Percentiles rank a stretch among this genome's conserved stretches.
These are phyloP conservation scores for Garrulus glandarius DNA, from an alignment of 2,797 vertebrate species.

Conservation along the genomic window DNA sequence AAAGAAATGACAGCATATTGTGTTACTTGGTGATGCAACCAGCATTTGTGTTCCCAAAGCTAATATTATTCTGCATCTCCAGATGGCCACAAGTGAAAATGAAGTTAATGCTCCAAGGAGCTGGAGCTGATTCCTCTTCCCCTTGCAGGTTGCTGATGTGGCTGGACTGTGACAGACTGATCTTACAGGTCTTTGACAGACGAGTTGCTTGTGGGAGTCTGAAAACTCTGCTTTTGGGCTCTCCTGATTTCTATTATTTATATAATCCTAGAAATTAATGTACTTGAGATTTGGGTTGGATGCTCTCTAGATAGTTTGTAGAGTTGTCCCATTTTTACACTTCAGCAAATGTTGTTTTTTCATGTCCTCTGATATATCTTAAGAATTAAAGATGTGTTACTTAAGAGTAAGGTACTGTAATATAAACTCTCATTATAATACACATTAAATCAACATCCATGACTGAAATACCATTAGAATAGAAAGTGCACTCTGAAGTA, in stretches of 20 bases:
- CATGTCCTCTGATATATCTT: not conserved
- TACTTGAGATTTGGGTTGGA: not conserved
- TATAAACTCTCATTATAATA: not conserved
- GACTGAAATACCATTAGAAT: not conserved
- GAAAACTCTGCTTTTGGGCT: not conserved
- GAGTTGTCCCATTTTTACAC: not conserved
- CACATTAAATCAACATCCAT: not conserved
- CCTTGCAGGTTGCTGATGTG: not conserved
- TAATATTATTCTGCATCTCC: not conserved
- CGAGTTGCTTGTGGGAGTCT: not conserved
- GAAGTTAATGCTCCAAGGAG: not conserved
- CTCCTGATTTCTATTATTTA: not conserved
- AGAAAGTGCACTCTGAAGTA: not conserved
- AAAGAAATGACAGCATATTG: slow-evolving; percentile 45
- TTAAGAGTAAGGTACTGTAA: not conserved
- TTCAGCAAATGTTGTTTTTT: not conserved
- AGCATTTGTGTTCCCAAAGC: slow-evolving; percentile 13
- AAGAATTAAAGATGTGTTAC: not conserved
- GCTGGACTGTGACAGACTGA: not conserved
- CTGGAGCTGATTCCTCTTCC: not conserved
- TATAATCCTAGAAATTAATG: not conserved
- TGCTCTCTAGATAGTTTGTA: not conserved
- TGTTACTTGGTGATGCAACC: slow-evolving; percentile 37
- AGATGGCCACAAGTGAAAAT: slow-evolving; percentile 39
- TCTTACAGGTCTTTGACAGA: not conserved